A percentile compares a stretch with the other conserved stretches of the same genome.
Evolutionary conservation across 2,797 vertebrate species (phyloP).

Genomic region (Ceryle rudis): DNA sequence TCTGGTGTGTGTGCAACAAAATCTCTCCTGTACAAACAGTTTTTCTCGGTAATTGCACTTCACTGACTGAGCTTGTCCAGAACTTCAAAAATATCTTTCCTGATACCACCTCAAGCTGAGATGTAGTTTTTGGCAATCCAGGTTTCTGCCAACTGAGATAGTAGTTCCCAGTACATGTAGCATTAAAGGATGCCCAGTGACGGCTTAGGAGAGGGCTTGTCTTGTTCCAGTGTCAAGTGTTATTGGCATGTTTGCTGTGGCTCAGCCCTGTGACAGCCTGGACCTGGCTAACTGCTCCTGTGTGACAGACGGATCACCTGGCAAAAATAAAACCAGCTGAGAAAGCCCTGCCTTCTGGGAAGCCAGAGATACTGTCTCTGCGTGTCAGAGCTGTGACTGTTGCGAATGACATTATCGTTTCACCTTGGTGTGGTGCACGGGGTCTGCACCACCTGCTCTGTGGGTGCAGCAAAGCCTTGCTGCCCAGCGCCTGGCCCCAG

Average conservation of each 20-base stretch:
- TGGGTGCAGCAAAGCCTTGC: rapidly evolving
- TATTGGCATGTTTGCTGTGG: rapidly evolving
- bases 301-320: rapidly evolving
- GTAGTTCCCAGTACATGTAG: neutral
- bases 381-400: neutral
- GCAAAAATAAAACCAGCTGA: neutral
- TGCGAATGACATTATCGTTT: rapidly evolving
- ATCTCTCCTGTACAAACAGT: neutral
- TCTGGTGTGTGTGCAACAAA: neutral
- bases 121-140: neutral
- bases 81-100: neutral
- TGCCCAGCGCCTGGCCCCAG: rapidly evolving
- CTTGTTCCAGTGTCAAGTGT: neutral
- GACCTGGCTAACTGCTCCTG: neutral
- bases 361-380: neutral
- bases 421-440: rapidly evolving
- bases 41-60: neutral
- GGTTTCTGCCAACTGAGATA: neutral
- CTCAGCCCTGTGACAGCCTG: neutral
- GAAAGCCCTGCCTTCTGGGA: neutral
- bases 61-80: neutral
- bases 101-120: neutral
- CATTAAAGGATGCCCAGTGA: neutral
- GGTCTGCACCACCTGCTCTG: rapidly evolving
- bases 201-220: neutral